Evolutionary conservation across 2,797 vertebrate genomes (phyloP).

Genomic region (Dallia pectoralis): DNA sequence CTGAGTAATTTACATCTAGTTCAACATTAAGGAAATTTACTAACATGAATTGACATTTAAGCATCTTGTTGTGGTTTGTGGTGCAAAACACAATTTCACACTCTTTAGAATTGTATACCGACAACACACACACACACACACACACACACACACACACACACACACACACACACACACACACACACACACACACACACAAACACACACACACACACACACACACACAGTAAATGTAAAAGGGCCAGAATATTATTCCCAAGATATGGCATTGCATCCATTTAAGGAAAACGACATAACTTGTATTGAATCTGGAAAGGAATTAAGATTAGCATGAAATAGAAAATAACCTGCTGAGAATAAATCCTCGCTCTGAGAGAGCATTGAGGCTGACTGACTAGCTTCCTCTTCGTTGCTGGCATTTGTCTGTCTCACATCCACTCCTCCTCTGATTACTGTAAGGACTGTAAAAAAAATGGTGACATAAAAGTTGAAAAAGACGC

Average conservation of each 20-base stretch:
- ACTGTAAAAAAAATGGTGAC: conserved; percentile 84
- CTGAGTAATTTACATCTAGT: conserved; percentile 37
- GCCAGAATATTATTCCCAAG: conserved; percentile 74
- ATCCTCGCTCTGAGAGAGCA: conserved; percentile 76
- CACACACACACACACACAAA: too few species aligned
- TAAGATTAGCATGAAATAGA: conserved; percentile 67
- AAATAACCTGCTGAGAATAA: conserved; percentile 76
- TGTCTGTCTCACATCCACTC: conserved; percentile 82
- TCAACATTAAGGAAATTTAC: conserved; percentile 25
- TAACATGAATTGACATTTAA: conserved; percentile 33
- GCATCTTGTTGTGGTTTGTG: conserved; percentile 53
- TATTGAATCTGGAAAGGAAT: conserved; percentile 85
- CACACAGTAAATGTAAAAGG: too few species aligned
- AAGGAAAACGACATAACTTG: conserved; percentile 76
- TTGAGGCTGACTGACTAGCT: conserved; percentile 66
- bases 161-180: too few species aligned
- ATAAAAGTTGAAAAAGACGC: conserved; percentile 85
- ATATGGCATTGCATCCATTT: conserved; percentile 76
- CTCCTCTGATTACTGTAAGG: conserved; percentile 69
- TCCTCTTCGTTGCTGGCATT: conserved; percentile 69
- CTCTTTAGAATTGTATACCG: conserved; percentile 49
- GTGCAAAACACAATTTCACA: conserved; percentile 63
- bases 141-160: too few species aligned
- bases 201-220: too few species aligned
- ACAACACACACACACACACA: conserved; percentile 1